These are phyloP conservation scores for Nephrotoma guestfalica DNA, from an alignment of 2,888 invertebrate species.

Conservation along the genomic window DNA sequence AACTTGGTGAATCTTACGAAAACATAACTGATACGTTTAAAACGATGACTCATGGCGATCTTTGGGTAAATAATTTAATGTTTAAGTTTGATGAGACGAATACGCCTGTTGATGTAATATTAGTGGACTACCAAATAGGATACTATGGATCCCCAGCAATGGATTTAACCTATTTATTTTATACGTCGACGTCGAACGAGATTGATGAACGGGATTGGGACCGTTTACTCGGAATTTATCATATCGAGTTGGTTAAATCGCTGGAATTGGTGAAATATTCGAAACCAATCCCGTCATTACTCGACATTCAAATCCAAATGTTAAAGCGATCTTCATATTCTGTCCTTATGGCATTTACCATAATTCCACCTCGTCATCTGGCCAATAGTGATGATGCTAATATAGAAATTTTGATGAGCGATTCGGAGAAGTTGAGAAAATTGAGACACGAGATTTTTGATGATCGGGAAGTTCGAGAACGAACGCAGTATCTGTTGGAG, in stretches of 20 bases:
- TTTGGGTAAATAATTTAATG: slow-evolving; percentile 30
- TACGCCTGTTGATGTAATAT: slow-evolving; percentile 20
- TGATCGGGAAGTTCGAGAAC: background rate
- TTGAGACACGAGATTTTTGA: background rate
- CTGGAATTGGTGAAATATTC: background rate
- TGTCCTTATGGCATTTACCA: background rate
- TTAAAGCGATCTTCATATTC: background rate
- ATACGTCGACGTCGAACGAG: background rate
- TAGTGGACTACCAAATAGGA: background rate
- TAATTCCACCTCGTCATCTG: background rate
- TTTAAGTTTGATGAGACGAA: slow-evolving; percentile 23
- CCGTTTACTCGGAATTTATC: background rate
- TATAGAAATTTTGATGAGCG: background rate
- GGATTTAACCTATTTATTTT: background rate
- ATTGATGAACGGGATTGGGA: background rate
- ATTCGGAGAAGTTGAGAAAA: background rate
- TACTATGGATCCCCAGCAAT: background rate
- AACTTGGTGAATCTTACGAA: background rate
- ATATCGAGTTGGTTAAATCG: background rate
- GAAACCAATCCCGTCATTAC: background rate
- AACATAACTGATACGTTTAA: background rate
- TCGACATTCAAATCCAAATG: background rate
- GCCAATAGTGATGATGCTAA: background rate
- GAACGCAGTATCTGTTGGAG: background rate
- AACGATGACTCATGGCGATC: slow-evolving; percentile 25